These are phyloP conservation scores for Rapana venosa DNA, from an alignment of 2,888 invertebrate species.

Conservation along the genomic window DNA sequence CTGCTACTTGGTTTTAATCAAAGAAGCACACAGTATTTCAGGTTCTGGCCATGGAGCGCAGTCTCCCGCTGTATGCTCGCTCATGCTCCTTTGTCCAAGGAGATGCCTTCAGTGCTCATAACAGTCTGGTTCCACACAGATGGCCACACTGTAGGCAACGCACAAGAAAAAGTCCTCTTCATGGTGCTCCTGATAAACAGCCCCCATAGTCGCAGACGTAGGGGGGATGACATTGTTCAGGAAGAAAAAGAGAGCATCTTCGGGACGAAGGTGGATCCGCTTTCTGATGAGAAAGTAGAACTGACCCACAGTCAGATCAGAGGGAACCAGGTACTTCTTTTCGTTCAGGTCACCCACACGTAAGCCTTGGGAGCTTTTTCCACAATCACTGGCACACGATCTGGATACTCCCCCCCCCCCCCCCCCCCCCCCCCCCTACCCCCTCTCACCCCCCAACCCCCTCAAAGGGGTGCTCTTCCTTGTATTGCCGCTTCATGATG, in stretches of 20 bases:
- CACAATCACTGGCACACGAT: conserved; percentile 97
- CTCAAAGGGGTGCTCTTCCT: conserved; percentile 97
- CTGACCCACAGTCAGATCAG: conserved; percentile 96
- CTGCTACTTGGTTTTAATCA: neutral
- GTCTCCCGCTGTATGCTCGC: neutral
- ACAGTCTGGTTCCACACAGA: neutral
- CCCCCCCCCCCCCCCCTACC: conserved; percentile 85
- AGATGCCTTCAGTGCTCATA: neutral
- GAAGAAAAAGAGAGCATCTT: conserved; percentile 98
- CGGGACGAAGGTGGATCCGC: conserved; percentile 94
- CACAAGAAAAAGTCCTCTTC: conserved; percentile 99
- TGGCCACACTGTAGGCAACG: conserved; percentile 95
- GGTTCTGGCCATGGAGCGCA: no score
- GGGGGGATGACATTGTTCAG: conserved; percentile 98
- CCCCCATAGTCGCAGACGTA: conserved; percentile 97
- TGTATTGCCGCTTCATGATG: conserved; percentile 96
- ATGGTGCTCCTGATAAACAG: conserved; percentile 98
- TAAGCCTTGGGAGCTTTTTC: conserved; percentile 97
- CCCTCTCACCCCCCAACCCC: conserved; percentile 92
- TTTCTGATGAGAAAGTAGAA: conserved; percentile 98
- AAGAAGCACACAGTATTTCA: neutral
- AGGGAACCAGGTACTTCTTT: conserved; percentile 97
- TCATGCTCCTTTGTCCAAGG: neutral
- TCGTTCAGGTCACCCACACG: conserved; percentile 96
- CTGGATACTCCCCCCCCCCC: no score